Base-by-base conservation (phyloP, 1,140 invertebrate species). In the Euura saliciscinereae region DNA sequence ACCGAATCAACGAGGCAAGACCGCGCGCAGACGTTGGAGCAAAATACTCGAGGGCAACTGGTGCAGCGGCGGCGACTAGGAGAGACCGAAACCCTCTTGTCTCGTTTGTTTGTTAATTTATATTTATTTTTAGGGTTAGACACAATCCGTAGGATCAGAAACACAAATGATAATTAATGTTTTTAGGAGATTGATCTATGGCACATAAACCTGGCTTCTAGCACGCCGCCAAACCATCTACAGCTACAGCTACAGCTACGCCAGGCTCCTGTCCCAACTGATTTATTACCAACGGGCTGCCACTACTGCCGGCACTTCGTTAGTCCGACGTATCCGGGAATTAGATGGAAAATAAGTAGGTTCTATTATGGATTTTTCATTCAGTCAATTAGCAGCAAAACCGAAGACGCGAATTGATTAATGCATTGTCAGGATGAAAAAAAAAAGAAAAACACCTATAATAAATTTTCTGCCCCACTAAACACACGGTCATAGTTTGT, bases 151-250 rank as follows among this genome's bases (percentile, higher is more conserved):
- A 28, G 43, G 67, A 69, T 28, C 4, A 13, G 64, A 42, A 43
- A 51, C 51, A 43, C 68, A 28, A 51, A 75, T 69, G 76, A 68
- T 74, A 72, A 75, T 77, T 78, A 78, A 71, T 75, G 71, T 72
- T 75, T 76, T 70, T 71, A 65, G 70, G 68, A 8, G 51, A 67
- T 64, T 70, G 74, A 76, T 68, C n/a, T 66, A 74, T 66, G 70
- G 70, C 44, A 45, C 69, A 72, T 68, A 72, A 76, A 78, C 75
- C 72, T 73, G 77, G 77, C 77, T 78, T 78, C 75, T 73, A 75
- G 74, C 78, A 78, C 72, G 73, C 72, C 68, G 71, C 73, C 74
- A 46, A 44, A 68, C 68, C 71, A 28, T 44, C 70, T 28, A 70
- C 74, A 69, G 64, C 64, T 28, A 70, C 44, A 43, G 45, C 44